Base-by-base conservation (phyloP, 1,140 invertebrate species). In the Copidosoma floridanum region DNA sequence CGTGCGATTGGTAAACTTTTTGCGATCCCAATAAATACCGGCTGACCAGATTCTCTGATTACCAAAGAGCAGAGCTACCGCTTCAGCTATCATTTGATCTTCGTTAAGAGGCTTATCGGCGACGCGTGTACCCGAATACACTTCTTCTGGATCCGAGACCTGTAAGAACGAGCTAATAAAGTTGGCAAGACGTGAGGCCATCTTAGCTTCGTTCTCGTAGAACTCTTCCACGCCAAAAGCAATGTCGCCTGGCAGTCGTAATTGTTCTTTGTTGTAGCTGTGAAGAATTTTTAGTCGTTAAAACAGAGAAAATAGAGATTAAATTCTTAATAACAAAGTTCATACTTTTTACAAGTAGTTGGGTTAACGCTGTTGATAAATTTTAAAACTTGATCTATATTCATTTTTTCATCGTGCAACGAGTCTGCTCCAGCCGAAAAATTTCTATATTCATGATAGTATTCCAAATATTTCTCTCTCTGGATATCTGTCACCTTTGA, bases 11-110 rank as follows among this genome's bases (percentile, higher is more conserved):
- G 92, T 89, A 75, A 98, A 99, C 79, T 97, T 97, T 73, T 97
- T 95, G 41, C 92, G 84, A 71, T 98, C 95, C 92, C 95, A 99
- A 73, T 89, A 97, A 16, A 90, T 93, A 24, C 94, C 94, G 59
- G 93, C 92, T 7, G 91, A 91, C 87, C 92, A 93, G 63, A 98
- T 91, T 78, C 89, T 91, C 41, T 89, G 89, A 77, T 98, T 92
- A 20, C 93, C 94, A 68, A 98, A 85, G 0, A 98, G 87, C 46
- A 96, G 83, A 16, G 95, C 89, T 16, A 99, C 73, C 1, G 94
- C 96, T 76, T 97, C 94, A 0, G 91, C 93, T 64, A 96, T 91
- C 87, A 97, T 92, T 82, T 97, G 93, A 84, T 96, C 93, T 80
- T 94, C 93, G 1, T 92, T 92, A 12, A 98, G 81, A 6, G 91